A percentile compares a stretch with the other conserved stretches of the same genome.
Evolutionary conservation across 2,113 vertebrate genomes (phyloP).

Genomic region (Tonatia bakeri): DNA sequence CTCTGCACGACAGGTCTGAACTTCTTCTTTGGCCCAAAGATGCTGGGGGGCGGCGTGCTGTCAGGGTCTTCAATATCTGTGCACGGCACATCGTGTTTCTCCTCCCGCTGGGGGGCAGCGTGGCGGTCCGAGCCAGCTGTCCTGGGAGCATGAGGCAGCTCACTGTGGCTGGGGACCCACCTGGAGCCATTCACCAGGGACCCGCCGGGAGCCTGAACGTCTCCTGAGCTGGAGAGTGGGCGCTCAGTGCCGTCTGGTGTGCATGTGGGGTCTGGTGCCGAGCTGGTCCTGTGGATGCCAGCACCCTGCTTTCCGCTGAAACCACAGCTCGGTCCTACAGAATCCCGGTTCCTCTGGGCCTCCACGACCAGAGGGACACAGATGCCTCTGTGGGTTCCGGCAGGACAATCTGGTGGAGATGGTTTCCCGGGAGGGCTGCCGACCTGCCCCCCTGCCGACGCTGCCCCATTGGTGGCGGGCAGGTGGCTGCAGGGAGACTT

Average conservation of each 20-base stretch:
- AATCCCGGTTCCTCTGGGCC: constrained; percentile 49
- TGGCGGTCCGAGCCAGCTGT: background rate
- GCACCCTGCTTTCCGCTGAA: constrained; percentile 50
- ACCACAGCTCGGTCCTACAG: constrained; percentile 37
- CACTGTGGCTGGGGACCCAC: background rate
- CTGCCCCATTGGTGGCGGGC: background rate
- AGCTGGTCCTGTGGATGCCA: constrained; percentile 24
- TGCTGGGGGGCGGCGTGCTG: constrained; percentile 48
- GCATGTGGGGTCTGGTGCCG: constrained; percentile 22
- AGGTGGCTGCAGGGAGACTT: accelerated
- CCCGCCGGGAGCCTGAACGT: background rate
- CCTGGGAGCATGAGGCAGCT: background rate
- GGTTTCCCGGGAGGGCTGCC: constrained; percentile 26
- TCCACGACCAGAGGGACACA: constrained; percentile 16
- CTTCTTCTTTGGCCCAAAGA: constrained; percentile 93
- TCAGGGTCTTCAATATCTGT: constrained; percentile 42
- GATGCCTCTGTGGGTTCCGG: constrained; percentile 42
- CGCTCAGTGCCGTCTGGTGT: background rate
- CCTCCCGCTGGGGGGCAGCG: constrained; percentile 32
- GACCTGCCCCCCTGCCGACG: background rate
- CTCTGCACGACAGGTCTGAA: constrained; percentile 88
- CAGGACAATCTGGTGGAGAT: constrained; percentile 42
- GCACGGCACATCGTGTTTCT: background rate
- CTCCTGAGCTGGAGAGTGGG: background rate
- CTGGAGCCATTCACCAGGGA: constrained; percentile 10